Base-by-base conservation (phyloP, 1,140 invertebrate genomes). In the Solenopsis fugax region DNA sequence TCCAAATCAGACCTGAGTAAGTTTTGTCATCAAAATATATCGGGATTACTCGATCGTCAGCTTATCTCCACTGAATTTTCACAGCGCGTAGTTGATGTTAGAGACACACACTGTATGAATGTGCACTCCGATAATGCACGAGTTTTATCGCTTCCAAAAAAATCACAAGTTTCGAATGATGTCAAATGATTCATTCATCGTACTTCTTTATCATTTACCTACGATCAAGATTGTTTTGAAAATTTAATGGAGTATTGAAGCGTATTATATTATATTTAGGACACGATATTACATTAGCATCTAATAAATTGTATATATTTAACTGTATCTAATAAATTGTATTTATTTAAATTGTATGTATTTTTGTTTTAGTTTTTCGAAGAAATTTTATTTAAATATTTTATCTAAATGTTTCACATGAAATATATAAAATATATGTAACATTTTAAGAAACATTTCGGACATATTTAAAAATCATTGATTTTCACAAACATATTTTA, bases 41-140 rank as follows among this genome's bases (percentile, higher is more conserved):
- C n/a, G 16, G n/a, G 37, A 75, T 76, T 76, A 76, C 13, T 76
- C 13, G 34, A 7, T 24, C 21, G 37, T 76, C 37, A 58, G 18
- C 34, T 76, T 76, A 76, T 76, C 54, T 58, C 18, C 9, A 18
- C n/a, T 76, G 16, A 76, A 76, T 24, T 76, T 76, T 76, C 34
- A 58, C 10, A 29, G 4, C n/a, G 34, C 29, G 13, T 9, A 4
- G 4, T 56, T n/a, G 29, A 75, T n/a, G 13, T 41, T 24, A n/a
- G 37, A 58, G n/a, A 9, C 13, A 41, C n/a, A 7, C 13, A 41
- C n/a, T 58, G 50, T 45, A 9, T 56, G 21, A 48, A 71, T 50
- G 45, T 71, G 67, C 13, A 71, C 45, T 24, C n/a, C 48, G 52
- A 75, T 75, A 75, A 75, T 58, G 54, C 52, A 75, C 4, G 9